A percentile compares a stretch with the other conserved stretches of the same genome.
phyloP scores from a whole-genome alignment of 2,797 vertebrate genomes.

The Aythya fuligula region DNA sequence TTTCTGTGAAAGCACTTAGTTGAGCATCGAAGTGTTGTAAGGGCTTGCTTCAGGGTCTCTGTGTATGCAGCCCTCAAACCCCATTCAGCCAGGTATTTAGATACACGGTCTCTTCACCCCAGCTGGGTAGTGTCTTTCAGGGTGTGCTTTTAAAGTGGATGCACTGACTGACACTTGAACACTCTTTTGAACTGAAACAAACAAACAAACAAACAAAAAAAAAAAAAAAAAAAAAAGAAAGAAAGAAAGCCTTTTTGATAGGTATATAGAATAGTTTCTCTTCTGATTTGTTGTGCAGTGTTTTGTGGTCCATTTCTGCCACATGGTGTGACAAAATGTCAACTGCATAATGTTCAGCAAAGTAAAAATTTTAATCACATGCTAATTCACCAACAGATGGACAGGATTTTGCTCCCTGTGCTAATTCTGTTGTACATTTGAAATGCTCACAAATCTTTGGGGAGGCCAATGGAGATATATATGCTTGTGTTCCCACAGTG shows the following conservation, averaged over 20 bases:
- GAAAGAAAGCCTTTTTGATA: not conserved
- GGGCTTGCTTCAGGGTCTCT: not conserved
- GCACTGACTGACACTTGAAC: not conserved
- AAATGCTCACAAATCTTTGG: not conserved
- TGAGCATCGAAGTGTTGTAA: not conserved
- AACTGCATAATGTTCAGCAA: not conserved
- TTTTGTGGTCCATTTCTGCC: not conserved
- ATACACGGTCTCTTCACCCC: not conserved
- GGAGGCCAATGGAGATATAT: not conserved
- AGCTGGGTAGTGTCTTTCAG: not conserved
- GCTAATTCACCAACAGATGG: constrained; percentile 51
- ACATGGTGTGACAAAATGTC: constrained; percentile 33
- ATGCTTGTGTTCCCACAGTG: not conserved
- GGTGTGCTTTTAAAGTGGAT: not conserved
- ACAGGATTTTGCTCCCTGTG: constrained; percentile 9
- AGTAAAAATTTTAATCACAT: constrained; percentile 21
- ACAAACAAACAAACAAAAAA: not conserved
- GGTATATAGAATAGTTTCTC: not conserved
- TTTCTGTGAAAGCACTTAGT: not conserved
- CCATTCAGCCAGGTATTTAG: not conserved
- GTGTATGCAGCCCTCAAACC: not conserved
- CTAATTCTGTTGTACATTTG: constrained; percentile 10
- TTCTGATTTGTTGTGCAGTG: not conserved
- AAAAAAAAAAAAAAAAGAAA: not conserved
- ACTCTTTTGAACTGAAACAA: not conserved